These are phyloP conservation scores for Parnassius orleans DNA, from an alignment of 2,888 invertebrate genomes.

Conservation along the genomic window DNA sequence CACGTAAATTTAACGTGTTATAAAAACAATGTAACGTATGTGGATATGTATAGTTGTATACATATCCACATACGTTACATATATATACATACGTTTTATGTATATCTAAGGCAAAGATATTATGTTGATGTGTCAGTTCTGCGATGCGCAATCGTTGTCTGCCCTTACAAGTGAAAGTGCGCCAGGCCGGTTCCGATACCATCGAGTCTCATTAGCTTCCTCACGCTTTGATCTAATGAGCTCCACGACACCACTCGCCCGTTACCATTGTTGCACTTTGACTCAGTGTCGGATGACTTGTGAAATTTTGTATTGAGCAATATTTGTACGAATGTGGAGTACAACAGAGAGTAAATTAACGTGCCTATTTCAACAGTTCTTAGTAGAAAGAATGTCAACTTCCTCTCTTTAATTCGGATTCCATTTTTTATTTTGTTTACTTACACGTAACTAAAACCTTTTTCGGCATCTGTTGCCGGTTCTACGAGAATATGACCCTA, in stretches of 20 bases:
- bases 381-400: background rate
- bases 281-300: conserved; percentile 30
- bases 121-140: conserved; percentile 13
- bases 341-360: background rate
- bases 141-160: conserved; percentile 37
- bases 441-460: no score
- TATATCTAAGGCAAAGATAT: background rate
- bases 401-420: no score
- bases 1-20: no score
- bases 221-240: conserved; percentile 65
- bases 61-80: no score
- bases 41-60: no score
- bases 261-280: conserved; percentile 39
- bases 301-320: conserved; percentile 5
- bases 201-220: conserved; percentile 67
- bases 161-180: conserved; percentile 70
- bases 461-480: no score
- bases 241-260: conserved; percentile 50
- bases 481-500: no score
- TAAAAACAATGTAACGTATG: no score
- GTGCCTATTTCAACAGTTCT: background rate
- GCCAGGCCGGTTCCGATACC: conserved; percentile 50
- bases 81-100: no score
- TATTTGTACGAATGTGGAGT: conserved; percentile 6
- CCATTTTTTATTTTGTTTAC: no score